A percentile compares a stretch with the other conserved stretches of the same genome.
phyloP scores from a whole-genome alignment of 2,113 vertebrate genomes.

The Ranitomeya imitator region DNA sequence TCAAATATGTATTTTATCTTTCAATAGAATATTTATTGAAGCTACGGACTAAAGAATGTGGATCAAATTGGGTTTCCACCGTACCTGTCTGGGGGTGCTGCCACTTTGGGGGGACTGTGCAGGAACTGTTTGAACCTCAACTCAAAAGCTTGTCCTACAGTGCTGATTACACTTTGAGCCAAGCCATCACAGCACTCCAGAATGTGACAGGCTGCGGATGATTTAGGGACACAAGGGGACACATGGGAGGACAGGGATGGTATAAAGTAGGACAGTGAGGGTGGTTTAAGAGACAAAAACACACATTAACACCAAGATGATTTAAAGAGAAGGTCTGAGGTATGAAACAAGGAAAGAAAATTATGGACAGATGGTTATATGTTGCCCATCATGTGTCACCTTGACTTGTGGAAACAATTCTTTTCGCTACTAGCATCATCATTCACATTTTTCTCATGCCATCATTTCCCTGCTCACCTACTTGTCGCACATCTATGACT shows the following conservation, averaged over 20 bases:
- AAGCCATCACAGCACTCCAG: conserved; percentile 93
- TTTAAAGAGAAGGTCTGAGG: conserved; percentile 34
- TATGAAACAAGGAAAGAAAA: conserved; percentile 15
- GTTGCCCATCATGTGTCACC: conserved; percentile 13
- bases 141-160: conserved; percentile 96
- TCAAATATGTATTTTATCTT: not conserved
- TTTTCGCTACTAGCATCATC: not conserved
- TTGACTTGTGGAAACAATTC: not conserved
- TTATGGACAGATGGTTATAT: conserved; percentile 21
- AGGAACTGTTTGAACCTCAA: conserved; percentile 96
- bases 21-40: not conserved
- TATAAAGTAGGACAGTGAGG: conserved; percentile 40
- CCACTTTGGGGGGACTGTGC: conserved; percentile 88
- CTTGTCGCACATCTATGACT: not conserved
- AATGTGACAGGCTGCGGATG: conserved; percentile 88
- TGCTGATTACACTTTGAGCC: conserved; percentile 92
- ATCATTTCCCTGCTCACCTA: not conserved
- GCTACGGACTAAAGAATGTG: not conserved
- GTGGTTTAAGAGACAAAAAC: conserved; percentile 53
- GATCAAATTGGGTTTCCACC: conserved; percentile 16
- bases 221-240: not conserved
- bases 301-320: conserved; percentile 52
- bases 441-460: not conserved
- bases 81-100: conserved; percentile 75
- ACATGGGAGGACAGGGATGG: rapidly evolving